Base-by-base conservation (phyloP, 2,888 invertebrate genomes). In the Chrysolina haemoptera region DNA sequence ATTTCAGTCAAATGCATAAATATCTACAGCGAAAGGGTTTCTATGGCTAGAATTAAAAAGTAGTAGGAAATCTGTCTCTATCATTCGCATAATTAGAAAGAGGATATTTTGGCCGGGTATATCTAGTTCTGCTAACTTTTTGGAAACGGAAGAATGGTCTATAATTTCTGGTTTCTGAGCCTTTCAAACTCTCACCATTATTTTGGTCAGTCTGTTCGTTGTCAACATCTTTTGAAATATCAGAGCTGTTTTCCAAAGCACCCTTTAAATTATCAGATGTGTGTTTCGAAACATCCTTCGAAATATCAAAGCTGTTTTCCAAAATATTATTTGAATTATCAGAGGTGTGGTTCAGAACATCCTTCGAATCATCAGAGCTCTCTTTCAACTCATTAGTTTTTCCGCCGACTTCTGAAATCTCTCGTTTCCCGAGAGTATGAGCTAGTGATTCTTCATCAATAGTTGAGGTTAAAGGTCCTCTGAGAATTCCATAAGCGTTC, bases 1-100 rank as follows among this genome's bases (percentile, higher is more conserved):
- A 35, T 35, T 8, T 35, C 35, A 35, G 35, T 35, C 35, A 35
- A 35, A 35, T 35, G 35, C 35, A 35, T 35, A 8, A 35, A 35
- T 35, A 6, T 8, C 8, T 35, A 8, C 35, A 35, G 8, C 8
- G 35, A 3, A 35, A 48, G 12, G 8, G 16, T 48, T 9, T 16
- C 48, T 1, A 16, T 48, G 35, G 8, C 35, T 0, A 35, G 8
- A 35, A 35, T 53, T 10, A 53, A 53, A 53, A 53, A 20, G 53
- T 53, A 5, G 53, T 53, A 18, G 53, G 53, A 5, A 53, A 53
- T 53, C 53, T 53, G 14, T 53, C 53, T 11, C 53, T 53, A 53
- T 53, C 53, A 20, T 53, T 53, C 0, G 53, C 53, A 22, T 53
- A 53, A 53, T 53, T 53, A 20, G 53, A 53, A 12, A 53, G 12